Evolutionary conservation across 2,797 vertebrate genomes (phyloP).

Genomic region (Enteromius radiatus): DNA sequence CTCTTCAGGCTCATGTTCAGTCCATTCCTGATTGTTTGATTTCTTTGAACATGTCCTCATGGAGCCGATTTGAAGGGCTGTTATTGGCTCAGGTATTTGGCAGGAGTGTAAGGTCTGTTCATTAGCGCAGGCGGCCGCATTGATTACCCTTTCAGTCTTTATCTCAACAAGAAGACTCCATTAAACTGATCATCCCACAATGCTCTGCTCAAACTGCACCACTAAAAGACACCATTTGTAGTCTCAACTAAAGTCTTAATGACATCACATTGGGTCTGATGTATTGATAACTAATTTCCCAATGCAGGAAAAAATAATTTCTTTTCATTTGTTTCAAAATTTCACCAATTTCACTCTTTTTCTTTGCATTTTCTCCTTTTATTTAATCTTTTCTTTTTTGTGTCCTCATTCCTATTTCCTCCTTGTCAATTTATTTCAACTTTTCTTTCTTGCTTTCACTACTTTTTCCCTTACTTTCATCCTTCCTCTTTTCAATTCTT

Average conservation of each 20-base stretch:
- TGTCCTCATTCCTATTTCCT: background rate
- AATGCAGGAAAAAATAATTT: too few relatives aligned
- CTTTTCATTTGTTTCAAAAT: too few relatives aligned
- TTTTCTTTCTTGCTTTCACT: background rate
- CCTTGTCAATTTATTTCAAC: too few relatives aligned
- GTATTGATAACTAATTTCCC: background rate
- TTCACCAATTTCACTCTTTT: too few relatives aligned
- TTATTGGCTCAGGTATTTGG: conserved; percentile 48
- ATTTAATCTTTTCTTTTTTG: background rate
- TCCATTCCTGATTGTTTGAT: conserved; percentile 30
- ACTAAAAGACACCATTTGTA: conserved; percentile 1
- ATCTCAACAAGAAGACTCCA: conserved; percentile 51
- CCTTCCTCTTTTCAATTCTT: background rate
- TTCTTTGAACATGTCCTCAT: conserved; percentile 37
- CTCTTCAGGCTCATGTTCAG: conserved; percentile 20
- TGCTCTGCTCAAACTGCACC: conserved; percentile 3
- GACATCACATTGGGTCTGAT: background rate
- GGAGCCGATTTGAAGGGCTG: conserved; percentile 42
- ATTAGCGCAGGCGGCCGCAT: conserved; percentile 41
- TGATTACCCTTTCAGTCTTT: conserved; percentile 50
- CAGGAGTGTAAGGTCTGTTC: conserved; percentile 43
- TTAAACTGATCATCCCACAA: conserved; percentile 47
- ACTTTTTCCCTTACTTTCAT: background rate
- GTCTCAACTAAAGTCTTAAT: background rate
- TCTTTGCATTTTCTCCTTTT: background rate